A percentile compares a stretch with the other conserved stretches of the same genome.
Conservation (phyloP, 2,797 vertebrate genomes). For the Schizopygopsis malacanthus region DNA sequence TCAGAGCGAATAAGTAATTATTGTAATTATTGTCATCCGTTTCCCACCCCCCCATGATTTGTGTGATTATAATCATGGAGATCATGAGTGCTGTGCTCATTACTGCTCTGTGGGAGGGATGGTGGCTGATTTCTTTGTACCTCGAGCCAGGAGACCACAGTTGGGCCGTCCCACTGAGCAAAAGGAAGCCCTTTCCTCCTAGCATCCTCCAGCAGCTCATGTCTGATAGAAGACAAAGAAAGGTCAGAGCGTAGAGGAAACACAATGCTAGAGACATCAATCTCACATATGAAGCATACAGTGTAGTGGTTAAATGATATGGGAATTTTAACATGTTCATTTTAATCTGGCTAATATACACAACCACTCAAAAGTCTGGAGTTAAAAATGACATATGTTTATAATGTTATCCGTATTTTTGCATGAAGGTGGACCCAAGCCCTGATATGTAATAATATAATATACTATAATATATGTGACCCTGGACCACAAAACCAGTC, state of each 20-base stretch:
- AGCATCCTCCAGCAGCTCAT: constrained; percentile 94
- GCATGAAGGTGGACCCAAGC: neutral
- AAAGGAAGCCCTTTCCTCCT: constrained; percentile 92
- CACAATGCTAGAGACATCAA: neutral
- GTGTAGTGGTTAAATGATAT: neutral
- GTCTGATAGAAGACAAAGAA: constrained; percentile 73
- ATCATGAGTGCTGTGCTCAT: constrained; percentile 35
- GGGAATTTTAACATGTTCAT: neutral
- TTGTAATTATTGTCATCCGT: constrained; percentile 58
- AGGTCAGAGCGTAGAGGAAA: neutral
- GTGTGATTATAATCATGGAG: constrained; percentile 50
- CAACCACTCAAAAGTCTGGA: neutral
- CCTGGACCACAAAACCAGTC: no score
- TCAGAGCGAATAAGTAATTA: constrained; percentile 35
- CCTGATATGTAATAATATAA: neutral
- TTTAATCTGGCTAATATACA: neutral
- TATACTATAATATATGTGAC: neutral
- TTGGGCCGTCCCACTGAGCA: constrained; percentile 96
- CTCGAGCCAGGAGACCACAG: constrained; percentile 97
- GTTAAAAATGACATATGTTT: neutral
- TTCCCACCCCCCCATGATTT: constrained; percentile 33
- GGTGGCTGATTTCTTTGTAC: constrained; percentile 67
- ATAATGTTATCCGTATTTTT: neutral
- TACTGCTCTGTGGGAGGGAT: constrained; percentile 29
- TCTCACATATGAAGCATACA: neutral